Base-by-base conservation (phyloP, 1,140 invertebrate species). In the Platyura marginata region DNA sequence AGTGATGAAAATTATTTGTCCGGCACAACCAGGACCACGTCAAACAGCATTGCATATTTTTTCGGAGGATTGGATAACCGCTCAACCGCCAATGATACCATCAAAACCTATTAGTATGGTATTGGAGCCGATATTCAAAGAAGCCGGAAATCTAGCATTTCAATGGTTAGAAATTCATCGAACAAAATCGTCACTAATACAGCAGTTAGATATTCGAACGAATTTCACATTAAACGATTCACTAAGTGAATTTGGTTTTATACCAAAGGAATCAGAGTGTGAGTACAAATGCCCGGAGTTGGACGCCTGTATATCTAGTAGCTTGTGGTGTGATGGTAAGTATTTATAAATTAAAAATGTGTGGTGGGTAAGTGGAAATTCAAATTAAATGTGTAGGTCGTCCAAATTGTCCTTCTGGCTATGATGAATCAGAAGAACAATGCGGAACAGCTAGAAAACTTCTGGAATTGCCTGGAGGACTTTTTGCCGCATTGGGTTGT, bases 291-390 rank as follows among this genome's bases (percentile, higher is more conserved):
- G 87, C 61, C 86, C 86, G 8, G 86, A 91, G 59, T 64, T 92
- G 44, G 81, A 87, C 53, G 86, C 86, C 18, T 92, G 88, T 56
- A 91, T 91, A 45, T 80, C 79, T 47, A 65, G 79, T 4, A 72
- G 74, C 36, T 63, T 92, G 23, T 90, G 86, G 84, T 92, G 87
- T 58, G 85, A 92, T 59, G 86, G 87, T 32, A 72, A 71, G 55
- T 20, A n/a, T n/a, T n/a, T n/a, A n/a, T n/a, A n/a, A n/a, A n/a
- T n/a, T n/a, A n/a, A n/a, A n/a, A n/a, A n/a, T n/a, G n/a, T n/a
- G n/a, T n/a, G n/a, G n/a, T n/a, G n/a, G n/a, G n/a, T n/a, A n/a
- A n/a, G n/a, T n/a, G n/a, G n/a, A n/a, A n/a, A n/a, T n/a, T n/a
- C n/a, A n/a, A n/a, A n/a, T n/a, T n/a, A n/a, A n/a, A n/a, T n/a